Evolutionary conservation across 37 sponge, comb jelly and placozoan species (phyloP).

Genomic region (Crambe crambe): DNA sequence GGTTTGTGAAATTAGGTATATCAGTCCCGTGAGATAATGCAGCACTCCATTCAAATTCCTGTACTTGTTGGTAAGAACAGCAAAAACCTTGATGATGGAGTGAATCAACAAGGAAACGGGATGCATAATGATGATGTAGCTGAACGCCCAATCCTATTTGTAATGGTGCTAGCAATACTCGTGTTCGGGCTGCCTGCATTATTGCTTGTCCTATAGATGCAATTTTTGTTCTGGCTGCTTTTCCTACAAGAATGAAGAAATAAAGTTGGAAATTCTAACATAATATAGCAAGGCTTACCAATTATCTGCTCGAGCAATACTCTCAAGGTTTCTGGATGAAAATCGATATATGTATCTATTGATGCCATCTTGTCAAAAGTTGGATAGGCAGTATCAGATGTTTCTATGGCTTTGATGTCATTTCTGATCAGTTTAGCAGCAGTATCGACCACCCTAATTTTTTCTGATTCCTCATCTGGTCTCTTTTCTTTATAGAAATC

Average conservation of each 20-base stretch:
- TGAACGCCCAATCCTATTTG: conserved; percentile 35
- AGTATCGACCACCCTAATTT: conserved; percentile 30
- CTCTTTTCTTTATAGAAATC: conserved; percentile 32
- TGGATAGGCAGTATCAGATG: conserved; percentile 39
- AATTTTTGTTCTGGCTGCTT: conserved; percentile 5
- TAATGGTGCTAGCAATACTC: conserved; percentile 47
- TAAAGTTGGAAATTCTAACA: too few relatives aligned
- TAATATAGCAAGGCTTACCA: too few relatives aligned
- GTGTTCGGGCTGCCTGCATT: conserved; percentile 44
- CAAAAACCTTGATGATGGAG: conserved; percentile 47
- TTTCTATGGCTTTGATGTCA: conserved; percentile 28
- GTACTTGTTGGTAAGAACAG: conserved; percentile 22
- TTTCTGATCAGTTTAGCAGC: conserved; percentile 34
- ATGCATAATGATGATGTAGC: conserved; percentile 43
- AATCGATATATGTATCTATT: conserved; percentile 9
- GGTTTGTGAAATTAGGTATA: conserved; percentile 22
- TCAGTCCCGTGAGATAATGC: conserved; percentile 21
- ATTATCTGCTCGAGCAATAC: conserved; percentile 8
- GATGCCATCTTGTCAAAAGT: conserved; percentile 12
- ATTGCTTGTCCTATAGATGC: too few relatives aligned
- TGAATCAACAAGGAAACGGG: conserved; percentile 40
- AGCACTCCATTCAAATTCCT: conserved; percentile 17
- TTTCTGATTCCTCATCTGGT: background rate
- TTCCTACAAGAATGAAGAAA: too few relatives aligned
- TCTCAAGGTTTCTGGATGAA: conserved; percentile 14